Evolutionary conservation across 2,113 vertebrate species (phyloP), one percentile per base, ranked within the genome.

Genomic region (Synchiropus splendidus): DNA sequence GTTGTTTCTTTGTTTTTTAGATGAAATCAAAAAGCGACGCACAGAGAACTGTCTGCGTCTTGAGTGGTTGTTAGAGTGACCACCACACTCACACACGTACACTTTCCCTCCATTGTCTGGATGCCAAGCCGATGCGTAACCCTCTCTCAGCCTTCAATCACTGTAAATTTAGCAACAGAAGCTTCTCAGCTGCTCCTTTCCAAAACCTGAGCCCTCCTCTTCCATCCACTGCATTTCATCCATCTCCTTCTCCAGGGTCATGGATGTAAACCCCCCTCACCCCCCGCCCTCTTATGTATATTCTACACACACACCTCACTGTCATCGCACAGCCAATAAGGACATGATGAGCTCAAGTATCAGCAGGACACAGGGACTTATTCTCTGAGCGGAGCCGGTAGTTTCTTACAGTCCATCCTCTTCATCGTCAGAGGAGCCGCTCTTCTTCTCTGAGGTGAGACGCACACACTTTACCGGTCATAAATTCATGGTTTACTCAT

Each of bases 81-180:
- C 42, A 9, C 48, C 51, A 45, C 51, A 45, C 34, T 43, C 42
- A 48, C 46, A 56, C 48, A 39, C 47, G 59, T 61, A 43, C 48
- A 52, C 40, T 42, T 55, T 50, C 53, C 14, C 65, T 67, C 70
- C 69, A 80, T 83, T 75, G 71, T 74, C 65, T 74, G 47, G 51
- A 81, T 83, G 73, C 77, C 77, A 75, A 51, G 17, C 65, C 51
- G 63, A 66, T 79, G 73, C 64, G 71, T 77, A 72, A 75, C 36
- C 42, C 50, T 17, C 64, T 46, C 43, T 45, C 70, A 48, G 41
- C 70, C 64, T 81, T 77, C 45, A 56, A 54, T 66, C 51, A 48
- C 52, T 56, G 70, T 86, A 91, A 89, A 92, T 92, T 90, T 92
- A 92, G 89, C 75, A 84, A 72, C 81, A 81, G 61, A 81, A 84